A percentile compares a stretch with the other conserved stretches of the same genome.
Evolutionary conservation across 2,113 vertebrate species (phyloP).

Genomic region (Hypocryptadius cinnamomeus): DNA sequence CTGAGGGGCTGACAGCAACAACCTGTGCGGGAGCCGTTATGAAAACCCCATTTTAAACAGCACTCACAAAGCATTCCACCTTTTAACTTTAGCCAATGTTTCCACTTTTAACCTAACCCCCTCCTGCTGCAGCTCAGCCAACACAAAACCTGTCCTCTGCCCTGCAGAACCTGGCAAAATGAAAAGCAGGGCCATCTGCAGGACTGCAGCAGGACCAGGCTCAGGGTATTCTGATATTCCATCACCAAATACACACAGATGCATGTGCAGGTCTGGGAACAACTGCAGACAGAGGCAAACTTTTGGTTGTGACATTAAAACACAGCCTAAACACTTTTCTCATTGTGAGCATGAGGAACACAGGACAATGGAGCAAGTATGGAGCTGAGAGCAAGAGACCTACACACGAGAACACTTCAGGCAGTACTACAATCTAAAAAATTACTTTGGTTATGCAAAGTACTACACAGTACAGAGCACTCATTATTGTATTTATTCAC

Average conservation of each 20-base stretch:
- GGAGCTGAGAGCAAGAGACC: background rate
- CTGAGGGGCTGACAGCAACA: background rate
- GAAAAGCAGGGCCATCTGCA: background rate
- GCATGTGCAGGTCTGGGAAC: background rate
- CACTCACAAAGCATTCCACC: background rate
- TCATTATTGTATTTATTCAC: background rate
- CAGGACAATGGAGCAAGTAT: background rate
- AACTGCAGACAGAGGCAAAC: background rate
- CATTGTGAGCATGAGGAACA: background rate
- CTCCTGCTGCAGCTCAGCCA: background rate
- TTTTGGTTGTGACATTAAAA: background rate
- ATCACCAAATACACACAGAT: background rate
- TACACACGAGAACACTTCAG: background rate
- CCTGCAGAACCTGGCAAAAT: background rate
- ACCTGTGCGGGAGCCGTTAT: accelerated
- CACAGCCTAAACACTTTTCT: background rate
- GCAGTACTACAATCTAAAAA: background rate
- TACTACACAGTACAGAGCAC: background rate
- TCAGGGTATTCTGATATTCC: background rate
- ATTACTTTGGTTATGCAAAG: background rate
- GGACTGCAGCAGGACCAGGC: background rate
- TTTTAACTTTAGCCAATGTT: background rate
- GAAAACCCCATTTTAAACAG: background rate
- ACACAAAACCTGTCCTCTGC: background rate
- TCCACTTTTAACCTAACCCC: background rate